A percentile compares a stretch with the other conserved stretches of the same genome.
Conservation (phyloP, 53 echinoderm and acorn worm species). For the Zoroaster sp. region DNA sequence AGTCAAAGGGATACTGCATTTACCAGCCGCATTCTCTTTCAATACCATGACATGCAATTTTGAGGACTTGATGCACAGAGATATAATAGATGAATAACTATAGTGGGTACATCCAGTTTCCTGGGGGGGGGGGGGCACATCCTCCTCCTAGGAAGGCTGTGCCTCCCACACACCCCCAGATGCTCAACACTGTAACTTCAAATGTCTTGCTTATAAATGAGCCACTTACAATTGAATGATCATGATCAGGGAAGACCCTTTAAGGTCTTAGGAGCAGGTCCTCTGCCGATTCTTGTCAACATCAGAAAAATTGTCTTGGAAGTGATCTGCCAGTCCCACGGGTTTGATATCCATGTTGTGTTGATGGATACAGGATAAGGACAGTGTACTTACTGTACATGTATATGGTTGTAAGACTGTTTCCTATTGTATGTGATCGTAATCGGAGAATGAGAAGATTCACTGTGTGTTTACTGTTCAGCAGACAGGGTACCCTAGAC, state of each 20-base stretch:
- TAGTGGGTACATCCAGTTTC: too few species aligned
- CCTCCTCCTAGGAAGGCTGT: too few species aligned
- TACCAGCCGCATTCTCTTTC: background rate
- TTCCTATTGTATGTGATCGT: background rate
- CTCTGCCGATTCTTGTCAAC: background rate
- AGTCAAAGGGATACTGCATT: background rate
- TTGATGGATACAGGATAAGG: background rate
- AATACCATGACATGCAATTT: background rate
- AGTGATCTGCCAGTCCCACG: background rate
- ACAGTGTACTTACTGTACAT: background rate
- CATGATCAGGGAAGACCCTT: background rate
- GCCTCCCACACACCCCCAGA: too few species aligned
- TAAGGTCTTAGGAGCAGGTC: background rate
- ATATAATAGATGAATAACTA: too few species aligned
- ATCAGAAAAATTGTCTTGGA: background rate
- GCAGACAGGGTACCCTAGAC: background rate
- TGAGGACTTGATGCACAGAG: background rate
- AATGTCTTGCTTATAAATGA: background rate
- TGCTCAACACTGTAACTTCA: too few species aligned
- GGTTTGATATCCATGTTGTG: background rate
- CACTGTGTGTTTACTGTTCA: background rate
- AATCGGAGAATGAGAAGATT: background rate
- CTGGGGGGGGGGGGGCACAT: too few species aligned
- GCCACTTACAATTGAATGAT: background rate
- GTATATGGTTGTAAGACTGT: constrained; percentile 1